Evolutionary conservation across 2,888 invertebrate species (phyloP), one percentile per base, ranked within the genome.

Genomic region (Andrena bicolor): DNA sequence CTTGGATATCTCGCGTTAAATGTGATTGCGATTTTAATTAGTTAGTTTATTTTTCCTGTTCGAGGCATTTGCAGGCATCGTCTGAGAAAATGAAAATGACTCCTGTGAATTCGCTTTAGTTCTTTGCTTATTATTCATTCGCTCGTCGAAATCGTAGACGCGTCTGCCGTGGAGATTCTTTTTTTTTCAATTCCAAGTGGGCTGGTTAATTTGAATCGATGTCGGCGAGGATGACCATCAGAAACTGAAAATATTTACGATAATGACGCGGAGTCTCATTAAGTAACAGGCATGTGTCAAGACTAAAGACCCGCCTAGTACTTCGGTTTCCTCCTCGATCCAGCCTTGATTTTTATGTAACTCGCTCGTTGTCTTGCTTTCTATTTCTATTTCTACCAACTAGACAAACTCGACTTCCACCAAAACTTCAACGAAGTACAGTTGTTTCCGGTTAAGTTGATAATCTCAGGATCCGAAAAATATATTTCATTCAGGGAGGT

Each of bases 241-340:
- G 72, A 28, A 56, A 73, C 63, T 66, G 58, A 66, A 68, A 77
- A 73, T 83, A 80, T 85, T 83, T 86, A 76, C 48, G 63, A 51
- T 75, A 81, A 86, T 65, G 64, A 86, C 64, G 63, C 56, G 69
- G 75, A 64, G 61, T 76, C 48, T 65, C 23, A 75, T 80, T 86
- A 73, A 64, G 76, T 80, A 78, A 83, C 60, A 61, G 28, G n/a
- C 73, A 64, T 71, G 75, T 71, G 58, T 60, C 61, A 20, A 56
- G 35, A 41, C 41, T 41, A 13, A 41, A 41, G 13, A 30, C 41
- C 20, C 13, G 4, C 41, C 53, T 48, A 28, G 71, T 77, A 74
- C 65, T 68, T 74, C 58, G 53, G 16, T 83, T 70, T 71, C 61
- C 74, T 76, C 28, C n/a, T 49, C 8, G 10, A 48, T n/a, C 28